These are phyloP conservation scores for Naso thynnoides DNA, from an alignment of 2,797 vertebrate species.

Conservation along the genomic window DNA sequence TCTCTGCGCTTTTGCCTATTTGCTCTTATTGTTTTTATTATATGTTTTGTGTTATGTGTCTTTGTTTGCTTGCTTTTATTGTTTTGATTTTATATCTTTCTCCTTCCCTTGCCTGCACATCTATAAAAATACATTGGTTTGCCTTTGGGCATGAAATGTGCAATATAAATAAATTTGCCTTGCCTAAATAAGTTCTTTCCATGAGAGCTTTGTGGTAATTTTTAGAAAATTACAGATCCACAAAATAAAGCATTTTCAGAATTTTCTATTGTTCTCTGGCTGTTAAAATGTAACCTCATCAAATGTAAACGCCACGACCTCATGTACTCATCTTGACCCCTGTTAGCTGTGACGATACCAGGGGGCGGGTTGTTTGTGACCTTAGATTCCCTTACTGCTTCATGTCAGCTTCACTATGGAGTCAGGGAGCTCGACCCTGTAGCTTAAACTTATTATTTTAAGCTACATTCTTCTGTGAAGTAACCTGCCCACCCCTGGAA, in stretches of 20 bases:
- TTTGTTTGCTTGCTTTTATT: too few relatives aligned
- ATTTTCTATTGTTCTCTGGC: not conserved
- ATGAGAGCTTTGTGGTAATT: not conserved
- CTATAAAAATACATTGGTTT: too few relatives aligned
- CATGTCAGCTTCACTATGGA: slow-evolving; percentile 27
- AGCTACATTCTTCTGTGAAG: slow-evolving; percentile 2
- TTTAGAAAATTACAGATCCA: not conserved
- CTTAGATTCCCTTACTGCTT: slow-evolving; percentile 40
- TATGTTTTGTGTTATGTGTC: too few relatives aligned
- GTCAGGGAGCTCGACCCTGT: not conserved
- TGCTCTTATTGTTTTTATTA: too few relatives aligned
- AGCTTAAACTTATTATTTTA: not conserved
- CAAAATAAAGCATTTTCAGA: not conserved
- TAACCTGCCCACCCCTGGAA: not conserved
- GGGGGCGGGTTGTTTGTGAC: slow-evolving; percentile 50
- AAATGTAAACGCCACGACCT: slow-evolving; percentile 1
- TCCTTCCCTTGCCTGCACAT: too few relatives aligned
- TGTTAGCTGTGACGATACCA: slow-evolving; percentile 20
- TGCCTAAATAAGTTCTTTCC: not conserved
- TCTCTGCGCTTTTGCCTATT: too few relatives aligned
- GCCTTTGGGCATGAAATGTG: too few relatives aligned
- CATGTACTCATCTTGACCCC: slow-evolving; percentile 22
- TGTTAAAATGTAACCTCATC: slow-evolving; percentile 1
- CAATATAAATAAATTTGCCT: too few relatives aligned
- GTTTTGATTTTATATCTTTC: too few relatives aligned